A percentile compares a stretch with the other conserved stretches of the same genome.
Conservation (phyloP, 1,140 invertebrate genomes). For the Drosophila asahinai region DNA sequence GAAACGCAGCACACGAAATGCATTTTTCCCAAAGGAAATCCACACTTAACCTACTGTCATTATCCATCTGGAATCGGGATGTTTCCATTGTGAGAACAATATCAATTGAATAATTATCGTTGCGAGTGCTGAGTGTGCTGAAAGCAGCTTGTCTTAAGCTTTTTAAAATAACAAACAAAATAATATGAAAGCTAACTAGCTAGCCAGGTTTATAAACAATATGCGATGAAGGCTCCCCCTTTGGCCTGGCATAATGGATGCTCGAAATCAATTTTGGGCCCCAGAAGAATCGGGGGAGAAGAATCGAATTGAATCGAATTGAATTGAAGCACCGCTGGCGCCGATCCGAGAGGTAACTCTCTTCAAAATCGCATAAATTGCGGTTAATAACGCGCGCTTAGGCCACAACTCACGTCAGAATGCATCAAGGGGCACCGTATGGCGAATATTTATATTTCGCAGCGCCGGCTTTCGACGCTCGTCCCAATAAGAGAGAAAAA, state of each 20-base stretch:
- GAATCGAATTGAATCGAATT: constrained; percentile 17
- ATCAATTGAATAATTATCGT: constrained; percentile 8
- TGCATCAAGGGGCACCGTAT: constrained; percentile 78
- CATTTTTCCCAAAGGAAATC: constrained; percentile 32
- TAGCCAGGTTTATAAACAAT: neutral
- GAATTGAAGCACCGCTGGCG: constrained; percentile 38
- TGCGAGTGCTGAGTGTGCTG: constrained; percentile 22
- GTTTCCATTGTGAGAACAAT: constrained; percentile 19
- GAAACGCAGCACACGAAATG: constrained; percentile 9
- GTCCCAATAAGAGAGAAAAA: constrained; percentile 7
- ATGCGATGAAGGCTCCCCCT: neutral
- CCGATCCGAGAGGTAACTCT: constrained; percentile 41
- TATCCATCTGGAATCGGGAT: constrained; percentile 7
- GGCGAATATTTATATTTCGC: constrained; percentile 80
- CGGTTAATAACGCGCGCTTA: constrained; percentile 81
- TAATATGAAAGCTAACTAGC: neutral
- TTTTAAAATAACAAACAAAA: no score
- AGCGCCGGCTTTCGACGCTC: constrained; percentile 49
- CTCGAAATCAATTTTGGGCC: constrained; percentile 37
- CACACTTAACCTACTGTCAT: constrained; percentile 23
- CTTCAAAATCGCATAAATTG: constrained; percentile 82
- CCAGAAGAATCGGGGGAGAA: neutral
- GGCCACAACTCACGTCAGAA: constrained; percentile 82
- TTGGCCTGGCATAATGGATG: constrained; percentile 12
- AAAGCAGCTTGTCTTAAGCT: constrained; percentile 9